A percentile compares a stretch with the other conserved stretches of the same genome.
These are phyloP conservation scores for Cephus nigrinus DNA, from an alignment of 2,888 invertebrate genomes.

Conservation along the genomic window DNA sequence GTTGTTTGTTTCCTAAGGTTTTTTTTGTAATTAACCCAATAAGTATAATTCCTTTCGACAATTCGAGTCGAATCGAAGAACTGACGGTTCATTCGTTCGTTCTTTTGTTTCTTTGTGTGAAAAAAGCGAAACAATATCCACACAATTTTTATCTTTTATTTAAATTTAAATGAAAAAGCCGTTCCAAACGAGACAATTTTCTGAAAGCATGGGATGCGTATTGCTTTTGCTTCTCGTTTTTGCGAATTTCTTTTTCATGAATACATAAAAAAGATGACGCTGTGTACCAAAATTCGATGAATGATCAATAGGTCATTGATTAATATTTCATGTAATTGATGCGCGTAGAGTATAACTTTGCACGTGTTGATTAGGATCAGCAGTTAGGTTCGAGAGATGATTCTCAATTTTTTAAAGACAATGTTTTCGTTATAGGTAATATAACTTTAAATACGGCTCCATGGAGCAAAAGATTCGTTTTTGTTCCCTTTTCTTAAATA, in stretches of 20 bases:
- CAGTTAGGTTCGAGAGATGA: neutral
- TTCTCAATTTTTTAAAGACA: neutral
- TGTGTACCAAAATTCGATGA: neutral
- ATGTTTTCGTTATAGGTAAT: neutral
- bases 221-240: neutral
- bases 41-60: neutral
- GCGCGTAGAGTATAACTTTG: neutral
- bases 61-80: neutral
- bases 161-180: neutral
- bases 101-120: neutral
- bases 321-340: neutral
- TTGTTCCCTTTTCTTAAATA: neutral
- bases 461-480: neutral
- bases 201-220: neutral
- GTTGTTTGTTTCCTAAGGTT: neutral
- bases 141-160: neutral
- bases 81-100: neutral
- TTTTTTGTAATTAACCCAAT: neutral
- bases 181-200: neutral
- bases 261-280: neutral
- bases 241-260: neutral
- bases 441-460: neutral
- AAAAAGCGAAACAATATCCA: neutral
- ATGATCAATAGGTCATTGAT: neutral
- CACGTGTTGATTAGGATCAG: neutral